Conservation (phyloP, 2,797 vertebrate genomes). For the Catharus ustulatus region DNA sequence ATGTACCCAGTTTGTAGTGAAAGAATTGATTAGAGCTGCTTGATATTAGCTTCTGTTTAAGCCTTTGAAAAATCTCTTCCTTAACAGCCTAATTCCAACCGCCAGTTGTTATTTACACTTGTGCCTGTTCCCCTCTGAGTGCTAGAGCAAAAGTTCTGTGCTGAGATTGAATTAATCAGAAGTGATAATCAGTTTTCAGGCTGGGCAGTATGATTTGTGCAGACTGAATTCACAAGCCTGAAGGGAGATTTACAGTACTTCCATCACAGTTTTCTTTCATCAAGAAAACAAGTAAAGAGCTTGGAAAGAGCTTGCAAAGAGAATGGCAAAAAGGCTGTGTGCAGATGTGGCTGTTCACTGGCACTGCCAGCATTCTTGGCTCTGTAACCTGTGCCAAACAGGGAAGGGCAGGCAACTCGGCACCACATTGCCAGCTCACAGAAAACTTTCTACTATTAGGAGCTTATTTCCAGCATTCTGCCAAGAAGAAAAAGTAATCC, state of each 20-base stretch:
- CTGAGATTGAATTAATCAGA: not conserved
- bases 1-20: not conserved
- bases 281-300: not conserved
- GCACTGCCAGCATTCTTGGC: not conserved
- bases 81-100: slow-evolving; percentile 18
- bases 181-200: not conserved
- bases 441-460: not conserved
- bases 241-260: not conserved
- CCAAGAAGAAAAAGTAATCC: not conserved
- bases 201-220: not conserved
- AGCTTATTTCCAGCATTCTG: not conserved
- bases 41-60: not conserved
- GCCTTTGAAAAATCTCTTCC: slow-evolving; percentile 12
- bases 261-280: not conserved
- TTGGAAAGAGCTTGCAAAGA: not conserved
- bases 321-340: not conserved
- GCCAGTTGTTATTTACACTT: slow-evolving; percentile 38
- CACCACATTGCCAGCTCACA: not conserved
- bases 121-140: not conserved
- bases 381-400: not conserved
- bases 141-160: not conserved
- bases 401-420: not conserved
- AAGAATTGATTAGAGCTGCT: not conserved
- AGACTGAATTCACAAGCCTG: not conserved
- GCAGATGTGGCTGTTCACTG: not conserved